Conservation (phyloP, 2,113 vertebrate species). For the Chascanopsetta lugubris region DNA sequence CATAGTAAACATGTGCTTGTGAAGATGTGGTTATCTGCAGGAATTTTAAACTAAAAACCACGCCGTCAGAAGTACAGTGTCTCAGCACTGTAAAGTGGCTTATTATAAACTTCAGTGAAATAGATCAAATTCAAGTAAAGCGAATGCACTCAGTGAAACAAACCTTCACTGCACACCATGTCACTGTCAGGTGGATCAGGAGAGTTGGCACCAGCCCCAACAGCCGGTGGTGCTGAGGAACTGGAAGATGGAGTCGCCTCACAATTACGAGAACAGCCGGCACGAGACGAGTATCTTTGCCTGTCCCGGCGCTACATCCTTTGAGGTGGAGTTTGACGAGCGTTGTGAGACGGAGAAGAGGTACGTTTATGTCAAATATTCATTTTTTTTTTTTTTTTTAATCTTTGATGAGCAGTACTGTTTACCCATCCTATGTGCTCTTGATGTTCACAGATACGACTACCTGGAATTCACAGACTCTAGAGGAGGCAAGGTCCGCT, state of each 20-base stretch:
- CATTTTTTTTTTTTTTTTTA: background rate
- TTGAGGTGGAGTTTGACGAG: constrained; percentile 97
- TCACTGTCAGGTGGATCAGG: constrained; percentile 83
- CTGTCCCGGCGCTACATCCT: constrained; percentile 92
- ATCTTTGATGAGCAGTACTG: background rate
- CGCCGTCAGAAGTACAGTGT: too few relatives aligned
- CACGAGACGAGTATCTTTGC: constrained; percentile 92
- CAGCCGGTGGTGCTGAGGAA: constrained; percentile 91
- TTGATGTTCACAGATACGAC: constrained; percentile 86
- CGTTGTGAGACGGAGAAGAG: constrained; percentile 97
- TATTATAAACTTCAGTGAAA: background rate
- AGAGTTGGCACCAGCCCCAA: constrained; percentile 89
- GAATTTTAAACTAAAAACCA: background rate
- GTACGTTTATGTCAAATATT: constrained; percentile 60
- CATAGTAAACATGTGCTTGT: too few relatives aligned
- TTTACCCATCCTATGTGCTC: background rate
- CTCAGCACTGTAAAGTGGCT: background rate
- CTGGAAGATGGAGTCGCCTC: constrained; percentile 93
- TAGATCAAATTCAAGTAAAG: background rate
- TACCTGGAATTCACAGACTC: constrained; percentile 97
- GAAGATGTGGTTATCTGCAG: background rate
- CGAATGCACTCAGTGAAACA: background rate
- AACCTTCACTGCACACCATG: background rate
- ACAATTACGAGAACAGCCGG: constrained; percentile 96
- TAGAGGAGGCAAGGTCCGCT: constrained; percentile 94